Conservation (phyloP, 2,888 invertebrate genomes). For the Eupithecia centaureata region DNA sequence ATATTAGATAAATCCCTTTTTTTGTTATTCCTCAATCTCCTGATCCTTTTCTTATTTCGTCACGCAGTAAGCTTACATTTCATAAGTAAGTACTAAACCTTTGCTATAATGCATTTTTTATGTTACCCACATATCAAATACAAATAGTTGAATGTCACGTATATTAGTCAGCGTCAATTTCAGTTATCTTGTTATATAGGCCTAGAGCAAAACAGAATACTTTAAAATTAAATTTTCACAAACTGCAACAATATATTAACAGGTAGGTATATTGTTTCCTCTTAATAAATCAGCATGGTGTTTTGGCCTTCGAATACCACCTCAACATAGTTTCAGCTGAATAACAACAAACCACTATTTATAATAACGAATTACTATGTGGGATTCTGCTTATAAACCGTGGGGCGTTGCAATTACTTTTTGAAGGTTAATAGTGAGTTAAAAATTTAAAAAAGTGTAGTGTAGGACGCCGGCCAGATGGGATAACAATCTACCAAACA, state of each 20-base stretch:
- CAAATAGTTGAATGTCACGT: too few relatives aligned
- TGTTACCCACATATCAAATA: too few relatives aligned
- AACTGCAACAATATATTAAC: background rate
- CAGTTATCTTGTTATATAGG: background rate
- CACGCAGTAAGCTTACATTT: too few relatives aligned
- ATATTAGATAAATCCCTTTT: too few relatives aligned
- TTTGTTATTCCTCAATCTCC: too few relatives aligned
- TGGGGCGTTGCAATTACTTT: background rate
- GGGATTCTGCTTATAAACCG: background rate
- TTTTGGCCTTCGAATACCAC: background rate
- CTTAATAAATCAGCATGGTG: background rate
- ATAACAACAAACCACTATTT: background rate
- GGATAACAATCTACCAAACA: too few relatives aligned
- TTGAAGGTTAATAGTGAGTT: background rate
- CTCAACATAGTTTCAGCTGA: background rate
- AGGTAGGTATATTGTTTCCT: background rate
- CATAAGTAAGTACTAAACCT: too few relatives aligned
- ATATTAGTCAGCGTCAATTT: too few relatives aligned
- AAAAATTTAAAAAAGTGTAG: too few relatives aligned
- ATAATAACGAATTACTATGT: conserved; percentile 8
- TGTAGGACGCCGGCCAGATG: too few relatives aligned
- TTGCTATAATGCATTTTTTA: too few relatives aligned
- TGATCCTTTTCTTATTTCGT: too few relatives aligned
- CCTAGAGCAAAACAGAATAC: background rate
- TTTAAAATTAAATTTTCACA: background rate